phyloP scores from a whole-genome alignment of 2,113 vertebrate species.

The Ciconia boyciana region DNA sequence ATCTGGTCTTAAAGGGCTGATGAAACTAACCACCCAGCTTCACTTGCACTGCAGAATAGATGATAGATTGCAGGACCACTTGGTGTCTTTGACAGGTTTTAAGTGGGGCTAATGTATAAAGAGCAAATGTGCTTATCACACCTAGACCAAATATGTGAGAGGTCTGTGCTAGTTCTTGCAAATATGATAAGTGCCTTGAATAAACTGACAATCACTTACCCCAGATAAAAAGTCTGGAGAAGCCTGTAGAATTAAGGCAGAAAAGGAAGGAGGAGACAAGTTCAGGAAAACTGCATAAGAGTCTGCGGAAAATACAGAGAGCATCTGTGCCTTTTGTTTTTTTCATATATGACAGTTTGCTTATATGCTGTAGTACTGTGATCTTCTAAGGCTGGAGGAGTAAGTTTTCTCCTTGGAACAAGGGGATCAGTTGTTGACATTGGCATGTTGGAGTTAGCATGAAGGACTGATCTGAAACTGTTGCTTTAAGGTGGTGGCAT shows the following conservation, averaged over 20 bases:
- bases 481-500: background rate
- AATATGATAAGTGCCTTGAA: conserved; percentile 33
- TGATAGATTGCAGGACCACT: conserved; percentile 18
- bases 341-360: background rate
- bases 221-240: conserved; percentile 28
- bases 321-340: background rate
- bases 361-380: background rate
- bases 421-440: background rate
- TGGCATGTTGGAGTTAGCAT: background rate
- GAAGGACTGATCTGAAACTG: background rate
- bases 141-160: conserved; percentile 38
- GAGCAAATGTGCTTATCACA: conserved; percentile 45
- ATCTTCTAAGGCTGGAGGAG: background rate
- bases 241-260: background rate
- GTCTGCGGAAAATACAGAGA: background rate
- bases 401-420: background rate
- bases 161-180: conserved; percentile 25
- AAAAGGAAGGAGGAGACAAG: background rate
- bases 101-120: conserved; percentile 28
- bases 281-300: background rate
- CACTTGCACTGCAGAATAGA: background rate
- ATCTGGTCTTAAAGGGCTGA: background rate
- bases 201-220: conserved; percentile 26
- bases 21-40: background rate
- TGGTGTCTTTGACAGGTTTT: conserved; percentile 15